These are phyloP conservation scores for Rhea americana DNA, from an alignment of 2,113 vertebrate species.

Conservation along the genomic window DNA sequence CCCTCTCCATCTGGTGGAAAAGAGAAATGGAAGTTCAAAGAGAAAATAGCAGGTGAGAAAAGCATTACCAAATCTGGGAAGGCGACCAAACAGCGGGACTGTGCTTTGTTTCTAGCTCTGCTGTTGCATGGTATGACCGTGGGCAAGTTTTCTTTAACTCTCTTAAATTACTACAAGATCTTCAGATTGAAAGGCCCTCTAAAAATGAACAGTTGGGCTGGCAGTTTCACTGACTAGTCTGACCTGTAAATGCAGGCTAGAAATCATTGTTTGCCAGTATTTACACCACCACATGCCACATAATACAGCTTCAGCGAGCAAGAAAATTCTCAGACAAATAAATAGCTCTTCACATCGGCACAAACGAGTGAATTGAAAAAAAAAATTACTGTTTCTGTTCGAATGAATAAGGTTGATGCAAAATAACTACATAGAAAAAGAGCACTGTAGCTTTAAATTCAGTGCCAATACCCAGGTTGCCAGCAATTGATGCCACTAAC, in stretches of 20 bases:
- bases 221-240: not conserved
- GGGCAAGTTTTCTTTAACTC: not conserved
- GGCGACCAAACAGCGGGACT: not conserved
- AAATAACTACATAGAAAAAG: conserved; percentile 9
- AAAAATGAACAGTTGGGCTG: not conserved
- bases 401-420: not conserved
- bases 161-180: not conserved
- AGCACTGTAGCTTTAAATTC: conserved; percentile 50
- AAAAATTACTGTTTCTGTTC: not conserved
- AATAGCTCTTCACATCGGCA: not conserved
- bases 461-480: conserved; percentile 58
- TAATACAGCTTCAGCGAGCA: not conserved
- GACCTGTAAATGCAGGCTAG: not conserved
- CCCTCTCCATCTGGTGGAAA: conserved; percentile 20
- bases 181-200: not conserved
- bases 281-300: not conserved
- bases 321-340: not conserved
- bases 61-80: not conserved
- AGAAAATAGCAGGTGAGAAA: conserved; percentile 17
- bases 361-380: not conserved
- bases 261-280: not conserved
- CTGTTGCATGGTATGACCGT: not conserved
- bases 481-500: conserved; percentile 75
- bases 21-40: not conserved
- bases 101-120: not conserved